Conservation (phyloP, 2,888 invertebrate species). For the Drosophila niveifrons region DNA sequence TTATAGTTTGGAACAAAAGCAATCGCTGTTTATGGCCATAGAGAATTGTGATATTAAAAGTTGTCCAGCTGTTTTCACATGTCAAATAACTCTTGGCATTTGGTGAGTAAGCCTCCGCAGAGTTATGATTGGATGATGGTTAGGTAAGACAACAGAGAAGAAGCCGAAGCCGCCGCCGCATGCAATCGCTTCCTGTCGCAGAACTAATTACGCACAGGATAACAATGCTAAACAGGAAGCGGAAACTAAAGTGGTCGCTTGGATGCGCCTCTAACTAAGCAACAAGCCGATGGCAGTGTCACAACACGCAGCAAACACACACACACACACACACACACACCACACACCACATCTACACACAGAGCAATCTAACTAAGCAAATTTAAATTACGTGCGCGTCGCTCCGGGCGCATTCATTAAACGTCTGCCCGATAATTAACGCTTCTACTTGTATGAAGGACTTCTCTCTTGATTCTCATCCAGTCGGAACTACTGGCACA, state of each 20-base stretch:
- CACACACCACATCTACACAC: constrained; percentile 31
- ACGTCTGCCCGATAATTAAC: constrained; percentile 76
- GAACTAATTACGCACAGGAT: constrained; percentile 71
- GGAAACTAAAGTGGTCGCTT: constrained; percentile 73
- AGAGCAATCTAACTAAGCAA: constrained; percentile 73
- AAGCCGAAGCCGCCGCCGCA: constrained; percentile 2
- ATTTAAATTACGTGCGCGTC: constrained; percentile 72
- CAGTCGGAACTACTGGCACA: constrained; percentile 16
- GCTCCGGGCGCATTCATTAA: constrained; percentile 78
- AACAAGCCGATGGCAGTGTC: constrained; percentile 54
- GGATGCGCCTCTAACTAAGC: constrained; percentile 62
- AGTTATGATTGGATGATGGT: constrained; percentile 19
- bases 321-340: constrained; percentile 30
- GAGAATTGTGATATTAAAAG: constrained; percentile 60
- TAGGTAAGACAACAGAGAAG: constrained; percentile 20
- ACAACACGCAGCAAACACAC: constrained; percentile 33
- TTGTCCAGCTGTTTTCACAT: constrained; percentile 54
- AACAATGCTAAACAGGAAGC: constrained; percentile 72
- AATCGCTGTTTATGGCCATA: constrained; percentile 66
- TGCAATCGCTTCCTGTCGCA: constrained; percentile 65
- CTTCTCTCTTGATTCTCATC: constrained; percentile 25
- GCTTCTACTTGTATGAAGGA: constrained; percentile 64
- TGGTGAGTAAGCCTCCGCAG: constrained; percentile 19
- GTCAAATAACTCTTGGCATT: constrained; percentile 67
- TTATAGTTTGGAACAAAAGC: constrained; percentile 26